A percentile compares a stretch with the other conserved stretches of the same genome.
Conservation (phyloP, 1,140 invertebrate genomes). For the Drosophila mauritiana region DNA sequence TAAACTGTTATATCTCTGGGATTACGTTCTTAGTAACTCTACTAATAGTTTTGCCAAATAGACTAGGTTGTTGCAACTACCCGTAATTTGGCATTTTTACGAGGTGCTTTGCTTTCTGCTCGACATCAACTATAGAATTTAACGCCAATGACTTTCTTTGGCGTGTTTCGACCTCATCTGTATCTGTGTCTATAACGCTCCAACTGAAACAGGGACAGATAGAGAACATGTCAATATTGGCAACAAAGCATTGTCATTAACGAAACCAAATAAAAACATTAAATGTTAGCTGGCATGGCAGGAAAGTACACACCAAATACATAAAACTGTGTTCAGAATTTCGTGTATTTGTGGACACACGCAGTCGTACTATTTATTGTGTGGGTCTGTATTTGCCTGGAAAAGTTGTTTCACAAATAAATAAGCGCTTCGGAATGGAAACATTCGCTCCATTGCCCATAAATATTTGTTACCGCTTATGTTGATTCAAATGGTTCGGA, state of each 20-base stretch:
- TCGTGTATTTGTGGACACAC: slow-evolving; percentile 57
- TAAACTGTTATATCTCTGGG: no score
- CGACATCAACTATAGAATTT: neutral
- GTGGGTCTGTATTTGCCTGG: slow-evolving; percentile 38
- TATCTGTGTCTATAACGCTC: neutral
- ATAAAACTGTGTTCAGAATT: slow-evolving; percentile 42
- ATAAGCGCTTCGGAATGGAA: slow-evolving; percentile 61
- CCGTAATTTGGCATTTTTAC: neutral
- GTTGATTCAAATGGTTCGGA: slow-evolving; percentile 74
- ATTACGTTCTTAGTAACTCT: no score
- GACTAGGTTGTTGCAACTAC: neutral
- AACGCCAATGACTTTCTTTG: slow-evolving; percentile 34
- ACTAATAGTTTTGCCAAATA: no score
- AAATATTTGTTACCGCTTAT: slow-evolving; percentile 67
- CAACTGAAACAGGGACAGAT: slow-evolving; percentile 28
- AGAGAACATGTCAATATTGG: slow-evolving; percentile 65
- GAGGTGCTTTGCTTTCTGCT: neutral
- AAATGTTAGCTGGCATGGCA: slow-evolving; percentile 57
- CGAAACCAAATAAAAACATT: slow-evolving; percentile 78
- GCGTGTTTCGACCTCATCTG: neutral
- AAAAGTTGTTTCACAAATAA: slow-evolving; percentile 55
- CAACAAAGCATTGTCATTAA: slow-evolving; percentile 58
- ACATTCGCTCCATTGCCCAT: slow-evolving; percentile 61
- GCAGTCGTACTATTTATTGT: slow-evolving; percentile 38
- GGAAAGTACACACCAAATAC: slow-evolving; percentile 31